A percentile compares a stretch with the other conserved stretches of the same genome.
Evolutionary conservation across 2,888 invertebrate genomes (phyloP).

Genomic region (Adelphocoris suturalis): DNA sequence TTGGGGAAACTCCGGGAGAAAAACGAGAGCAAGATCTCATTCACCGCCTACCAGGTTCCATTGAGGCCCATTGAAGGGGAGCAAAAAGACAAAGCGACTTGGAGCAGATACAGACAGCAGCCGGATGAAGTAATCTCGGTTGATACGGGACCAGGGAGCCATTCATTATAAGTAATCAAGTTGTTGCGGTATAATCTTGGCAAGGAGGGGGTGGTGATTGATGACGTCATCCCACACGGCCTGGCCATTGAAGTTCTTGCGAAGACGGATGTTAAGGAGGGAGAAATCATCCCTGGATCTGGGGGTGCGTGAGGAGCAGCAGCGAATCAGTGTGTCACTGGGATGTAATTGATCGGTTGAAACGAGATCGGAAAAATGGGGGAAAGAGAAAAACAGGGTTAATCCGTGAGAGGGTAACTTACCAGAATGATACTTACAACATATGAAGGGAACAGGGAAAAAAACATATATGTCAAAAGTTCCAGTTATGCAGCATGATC

Average conservation of each 20-base stretch:
- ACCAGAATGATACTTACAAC: too few species aligned
- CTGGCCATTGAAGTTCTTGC: neutral
- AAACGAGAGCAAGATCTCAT: neutral
- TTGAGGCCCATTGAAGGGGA: neutral
- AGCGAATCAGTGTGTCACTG: constrained; percentile 50
- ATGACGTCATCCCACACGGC: constrained; percentile 36
- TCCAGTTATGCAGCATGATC: too few species aligned
- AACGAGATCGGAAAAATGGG: neutral
- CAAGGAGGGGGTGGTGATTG: constrained; percentile 5
- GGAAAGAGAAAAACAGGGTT: neutral
- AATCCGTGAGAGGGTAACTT: neutral
- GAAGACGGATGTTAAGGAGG: neutral
- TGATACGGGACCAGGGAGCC: neutral
- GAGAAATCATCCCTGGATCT: neutral
- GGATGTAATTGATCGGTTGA: neutral
- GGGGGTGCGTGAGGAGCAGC: neutral
- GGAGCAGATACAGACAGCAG: too few species aligned
- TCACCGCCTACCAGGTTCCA: constrained; percentile 14
- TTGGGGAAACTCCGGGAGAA: neutral
- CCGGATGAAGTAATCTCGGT: neutral
- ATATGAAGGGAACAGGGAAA: too few species aligned
- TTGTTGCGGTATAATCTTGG: constrained; percentile 25
- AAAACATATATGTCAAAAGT: too few species aligned
- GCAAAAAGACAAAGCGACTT: neutral
- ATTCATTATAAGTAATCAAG: constrained; percentile 23